Conservation (phyloP, 2,113 vertebrate genomes). For the Speoplatyrhinus poulsoni region DNA sequence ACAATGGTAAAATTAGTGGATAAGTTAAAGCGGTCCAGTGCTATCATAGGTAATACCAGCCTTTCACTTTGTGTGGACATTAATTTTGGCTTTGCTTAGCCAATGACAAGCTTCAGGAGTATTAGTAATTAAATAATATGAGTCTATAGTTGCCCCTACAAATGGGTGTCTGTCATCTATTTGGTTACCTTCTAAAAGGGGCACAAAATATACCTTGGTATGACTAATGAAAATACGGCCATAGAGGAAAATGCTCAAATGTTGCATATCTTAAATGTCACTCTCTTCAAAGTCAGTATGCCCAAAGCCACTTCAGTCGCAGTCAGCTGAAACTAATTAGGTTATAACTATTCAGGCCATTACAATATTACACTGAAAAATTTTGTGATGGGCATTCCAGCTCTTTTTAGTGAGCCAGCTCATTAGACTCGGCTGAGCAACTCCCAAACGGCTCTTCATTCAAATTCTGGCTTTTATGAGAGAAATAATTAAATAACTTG, state of each 20-base stretch:
- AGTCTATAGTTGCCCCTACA: neutral
- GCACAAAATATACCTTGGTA: slow-evolving; percentile 12
- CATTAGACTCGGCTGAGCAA: no score
- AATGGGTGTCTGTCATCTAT: neutral
- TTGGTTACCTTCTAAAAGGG: slow-evolving; percentile 14
- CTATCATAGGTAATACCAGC: neutral
- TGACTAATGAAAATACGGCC: neutral
- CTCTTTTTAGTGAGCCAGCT: no score
- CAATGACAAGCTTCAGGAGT: neutral
- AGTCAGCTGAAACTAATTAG: slow-evolving; percentile 38
- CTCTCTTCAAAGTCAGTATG: slow-evolving; percentile 52
- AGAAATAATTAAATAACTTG: no score
- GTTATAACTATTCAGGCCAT: neutral
- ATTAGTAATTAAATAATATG: slow-evolving; percentile 14
- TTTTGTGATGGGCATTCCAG: no score
- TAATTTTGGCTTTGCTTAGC: neutral
- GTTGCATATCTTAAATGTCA: slow-evolving; percentile 47
- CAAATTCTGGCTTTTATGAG: no score
- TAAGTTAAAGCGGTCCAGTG: no score
- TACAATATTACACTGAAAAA: no score
- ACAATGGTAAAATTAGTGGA: neutral
- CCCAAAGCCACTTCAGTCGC: slow-evolving; percentile 49
- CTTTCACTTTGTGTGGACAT: neutral
- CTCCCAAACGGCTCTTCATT: no score
- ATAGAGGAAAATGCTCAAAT: slow-evolving; percentile 15